phyloP scores from a whole-genome alignment of 2,797 vertebrate species.

The Staurois parvus region DNA sequence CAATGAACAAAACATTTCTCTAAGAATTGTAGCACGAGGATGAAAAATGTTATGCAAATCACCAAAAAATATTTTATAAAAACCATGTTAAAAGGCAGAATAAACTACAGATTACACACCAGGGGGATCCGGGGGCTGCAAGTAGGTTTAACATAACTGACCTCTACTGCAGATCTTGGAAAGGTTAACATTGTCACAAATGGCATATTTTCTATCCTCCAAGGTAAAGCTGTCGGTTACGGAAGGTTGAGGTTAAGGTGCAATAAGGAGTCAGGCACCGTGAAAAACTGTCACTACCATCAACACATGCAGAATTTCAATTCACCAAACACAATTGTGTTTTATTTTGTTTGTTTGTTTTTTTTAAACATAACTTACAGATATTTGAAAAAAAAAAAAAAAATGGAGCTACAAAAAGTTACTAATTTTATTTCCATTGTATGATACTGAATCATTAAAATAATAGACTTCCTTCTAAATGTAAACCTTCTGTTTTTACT shows the following conservation, averaged over 20 bases:
- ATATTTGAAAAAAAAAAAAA: background rate
- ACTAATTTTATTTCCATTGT: no score
- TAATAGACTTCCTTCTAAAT: no score
- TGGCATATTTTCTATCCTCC: background rate
- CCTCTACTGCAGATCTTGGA: background rate
- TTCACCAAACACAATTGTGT: background rate
- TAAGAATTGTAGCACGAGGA: background rate
- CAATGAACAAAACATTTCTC: background rate
- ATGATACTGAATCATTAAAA: no score
- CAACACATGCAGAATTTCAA: background rate
- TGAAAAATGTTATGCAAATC: background rate
- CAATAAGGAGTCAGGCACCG: background rate
- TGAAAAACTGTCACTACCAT: background rate
- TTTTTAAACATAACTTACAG: background rate
- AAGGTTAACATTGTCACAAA: constrained; percentile 28
- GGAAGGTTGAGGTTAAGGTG: background rate
- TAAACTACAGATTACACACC: background rate
- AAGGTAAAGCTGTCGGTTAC: constrained; percentile 3
- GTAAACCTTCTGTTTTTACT: no score
- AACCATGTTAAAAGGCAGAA: background rate
- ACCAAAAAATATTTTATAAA: background rate
- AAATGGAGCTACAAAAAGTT: no score
- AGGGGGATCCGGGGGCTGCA: background rate
- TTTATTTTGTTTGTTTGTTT: background rate
- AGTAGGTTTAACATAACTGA: background rate